A percentile compares a stretch with the other conserved stretches of the same genome.
phyloP scores from a whole-genome alignment of 2,113 vertebrate genomes.

The human region DNA sequence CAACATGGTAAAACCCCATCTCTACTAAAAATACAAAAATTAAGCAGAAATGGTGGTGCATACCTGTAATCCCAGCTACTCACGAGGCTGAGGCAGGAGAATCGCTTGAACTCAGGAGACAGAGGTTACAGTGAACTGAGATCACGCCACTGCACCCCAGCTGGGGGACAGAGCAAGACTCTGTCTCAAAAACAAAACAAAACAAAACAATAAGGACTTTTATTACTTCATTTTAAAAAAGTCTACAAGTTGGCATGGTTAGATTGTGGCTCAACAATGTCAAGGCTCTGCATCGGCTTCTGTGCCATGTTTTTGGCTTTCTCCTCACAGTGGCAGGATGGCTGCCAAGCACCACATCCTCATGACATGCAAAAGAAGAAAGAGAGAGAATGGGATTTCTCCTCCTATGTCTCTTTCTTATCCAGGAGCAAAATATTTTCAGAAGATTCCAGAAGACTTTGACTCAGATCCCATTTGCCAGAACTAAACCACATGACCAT shows the following conservation, averaged over 20 bases:
- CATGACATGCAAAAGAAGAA: not conserved
- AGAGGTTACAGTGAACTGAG: no score
- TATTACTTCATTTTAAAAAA: not conserved
- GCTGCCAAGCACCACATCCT: not conserved
- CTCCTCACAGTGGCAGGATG: not conserved
- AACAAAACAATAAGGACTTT: not conserved
- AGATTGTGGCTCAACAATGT: not conserved
- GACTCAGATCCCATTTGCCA: not conserved
- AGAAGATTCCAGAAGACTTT: conserved; percentile 29
- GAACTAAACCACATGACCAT: not conserved
- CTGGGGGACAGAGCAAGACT: no score
- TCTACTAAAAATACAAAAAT: no score
- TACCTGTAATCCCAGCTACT: no score
- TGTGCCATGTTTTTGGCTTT: not conserved
- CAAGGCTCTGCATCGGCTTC: not conserved
- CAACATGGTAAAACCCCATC: no score
- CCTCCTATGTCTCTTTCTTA: not conserved
- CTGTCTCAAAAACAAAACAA: no score
- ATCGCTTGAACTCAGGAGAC: no score
- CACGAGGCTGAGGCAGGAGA: no score
- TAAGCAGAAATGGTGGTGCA: no score
- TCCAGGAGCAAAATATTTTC: not conserved
- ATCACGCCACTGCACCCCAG: no score
- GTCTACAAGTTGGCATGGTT: not conserved
- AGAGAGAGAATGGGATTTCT: not conserved